Base-by-base conservation (phyloP, 2,888 invertebrate species). In the Scaptomyza tumidula region DNA sequence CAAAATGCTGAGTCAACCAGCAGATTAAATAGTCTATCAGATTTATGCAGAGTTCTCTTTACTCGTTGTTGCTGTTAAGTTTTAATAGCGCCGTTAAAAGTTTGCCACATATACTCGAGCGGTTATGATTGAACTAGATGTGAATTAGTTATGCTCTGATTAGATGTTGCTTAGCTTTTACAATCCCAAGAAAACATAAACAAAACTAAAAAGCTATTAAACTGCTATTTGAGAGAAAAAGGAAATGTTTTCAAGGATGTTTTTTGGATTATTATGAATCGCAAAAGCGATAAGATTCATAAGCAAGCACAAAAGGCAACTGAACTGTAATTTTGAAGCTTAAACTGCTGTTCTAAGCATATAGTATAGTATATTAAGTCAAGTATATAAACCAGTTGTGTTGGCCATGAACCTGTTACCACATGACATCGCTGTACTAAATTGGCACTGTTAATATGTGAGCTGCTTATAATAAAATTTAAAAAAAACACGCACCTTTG, bases 1-100 rank as follows among this genome's bases (percentile, higher is more conserved):
- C 39, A 24, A 27, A 39, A 11, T 16, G 48, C 59, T 72, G 66
- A 57, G 52, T 72, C 78, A 77, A 44, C 33, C 9, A 16, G 45
- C 24, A n/a, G 19, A 60, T 41, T 11, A 48, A 56, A 41, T 1
- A 14, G 31, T 44, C 27, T 31, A 13, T 1, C n/a, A 44, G 6
- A 46, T 56, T 64, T 45, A 49, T 64, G 44, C 14, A 64, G 24
- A 33, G 9, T 33, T 31, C 29, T 29, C 7, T 29, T 19, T 50
- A n/a, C 24, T 9, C 37, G 9, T 50, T 44, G 6, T 33, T 39
- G 43, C 39, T 41, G 31, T 13, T 41, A 45, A 52, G 33, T 57
- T 58, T 44, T 53, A 53, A 41, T 60, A 19, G 50, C 11, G 14
- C 13, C 33, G 39, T 60, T 48, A 45, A 66, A 61, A 64, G 37